Evolutionary conservation across 2,113 vertebrate species (phyloP), one percentile per base, ranked within the genome.

Genomic region (Neogale vison): DNA sequence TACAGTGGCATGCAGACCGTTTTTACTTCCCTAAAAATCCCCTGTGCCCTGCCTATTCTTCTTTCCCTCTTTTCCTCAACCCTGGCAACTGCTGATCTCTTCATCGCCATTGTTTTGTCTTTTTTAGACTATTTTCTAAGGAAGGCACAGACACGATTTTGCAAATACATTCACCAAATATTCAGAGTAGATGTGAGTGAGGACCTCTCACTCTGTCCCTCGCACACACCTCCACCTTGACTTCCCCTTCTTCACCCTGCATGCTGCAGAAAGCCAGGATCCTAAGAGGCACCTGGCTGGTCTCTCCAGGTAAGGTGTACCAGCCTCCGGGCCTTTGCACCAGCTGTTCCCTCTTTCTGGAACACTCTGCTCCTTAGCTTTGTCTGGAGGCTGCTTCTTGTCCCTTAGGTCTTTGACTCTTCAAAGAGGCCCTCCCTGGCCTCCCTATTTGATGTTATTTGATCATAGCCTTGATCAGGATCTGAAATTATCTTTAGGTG

Each of bases 331-430:
- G 47, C 81, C 80, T 47, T 71, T 69, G 91, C 47, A n/a, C 14
- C 0, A 31, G 31, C 63, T 1, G 1, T 24, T 11, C 9, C 36
- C 6, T 34, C 65, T 12, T 2, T 45, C 26, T 34, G 39, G 50
- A 79, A 34, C 45, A 6, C 34, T 1, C 39, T 71, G 39, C 29
- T 39, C 34, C 47, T 10, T 18, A 50, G 63, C 36, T 24, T 29
- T 65, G 87, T 42, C 55, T 11, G 52, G 55, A 31, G 42, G 13
- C 52, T 81, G 42, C 61, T 76, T 2, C 80, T 72, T 17, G 29
- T 52, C 79, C 1, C 11, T 29, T 34, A 80, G n/a, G 52, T n/a
- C 71, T 59, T 76, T 26, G 86, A 12, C 47, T 89, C 71, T 59
- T 74, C 63, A 36, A 26, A 74, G 50, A 42, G 47, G 55, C 7